Base-by-base conservation (phyloP, 2,888 invertebrate genomes). In the Cryptops parisi region DNA sequence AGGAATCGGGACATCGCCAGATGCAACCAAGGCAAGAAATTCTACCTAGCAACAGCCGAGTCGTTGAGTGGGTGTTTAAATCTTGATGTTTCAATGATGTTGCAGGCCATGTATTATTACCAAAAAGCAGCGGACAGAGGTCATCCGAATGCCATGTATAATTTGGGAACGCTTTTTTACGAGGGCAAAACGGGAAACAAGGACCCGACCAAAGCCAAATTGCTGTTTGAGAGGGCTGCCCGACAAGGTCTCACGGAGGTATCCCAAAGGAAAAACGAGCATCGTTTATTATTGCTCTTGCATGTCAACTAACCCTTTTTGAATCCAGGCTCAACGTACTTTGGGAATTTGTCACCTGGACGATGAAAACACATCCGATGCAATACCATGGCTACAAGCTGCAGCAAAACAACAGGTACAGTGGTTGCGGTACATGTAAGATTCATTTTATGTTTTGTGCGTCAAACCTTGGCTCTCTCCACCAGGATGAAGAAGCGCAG, bases 91-190 rank as follows among this genome's bases (percentile, higher is more conserved):
- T 19, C 21, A 15, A 15, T 51, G 44, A 47, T 49, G 22, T 50
- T 63, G 33, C 62, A 81, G 81, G 82, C 83, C 47, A 77, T 76
- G 65, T 74, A 78, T 62, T 72, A 78, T 63, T 83, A 82, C 63
- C 70, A 72, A 56, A 69, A 74, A 54, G 82, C 82, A 40, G 78
- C 80, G 19, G 71, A 76, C 9, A 66, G 73, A 49, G 78, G 79
- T 33, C 81, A 82, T 63, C 72, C 78, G 2, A 74, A 75, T 57
- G 81, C 82, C 0, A 72, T 78, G 61, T 82, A 80, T 64, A 83
- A 82, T 64, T 72, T 83, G 50, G 81, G 79, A 2, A 73, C 82
- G 47, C 78, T 78, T 62, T 76, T 80, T 64, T 77, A 78, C 1
- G 78, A 79, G 62, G 81, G 80, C 1, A 80, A 79, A 15, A 79